Evolutionary conservation across 2,888 invertebrate species (phyloP), one percentile per base, ranked within the genome.

Genomic region (Sarcophaga variegata): DNA sequence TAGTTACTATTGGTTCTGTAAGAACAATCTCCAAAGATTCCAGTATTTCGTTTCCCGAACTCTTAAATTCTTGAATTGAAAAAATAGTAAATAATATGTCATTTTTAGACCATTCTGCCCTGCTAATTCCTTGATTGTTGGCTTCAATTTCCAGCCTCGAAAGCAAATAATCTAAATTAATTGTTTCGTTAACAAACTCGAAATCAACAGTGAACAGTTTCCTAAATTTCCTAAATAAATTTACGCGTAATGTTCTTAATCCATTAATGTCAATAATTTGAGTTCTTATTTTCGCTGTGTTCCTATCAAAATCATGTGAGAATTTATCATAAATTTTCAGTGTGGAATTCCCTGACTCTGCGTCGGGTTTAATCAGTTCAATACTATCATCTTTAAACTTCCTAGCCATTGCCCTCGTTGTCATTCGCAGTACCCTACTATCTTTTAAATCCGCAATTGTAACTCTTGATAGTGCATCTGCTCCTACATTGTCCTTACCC

Each of bases 361-460:
- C 14, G 14, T 2, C 10, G 2, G 60, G 20, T 60, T 4, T 17
- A n/a, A n/a, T 11, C 22, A 25, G 64, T 14, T 81, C 60, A 64
- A n/a, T 2, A 22, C 22, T 22, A 22, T 60, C 20, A 60, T 17
- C 20, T 8, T 60, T 12, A 14, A 60, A 25, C 17, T 37, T 59
- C 17, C 22, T 27, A 60, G 72, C 17, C 60, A 54, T 72, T 25
- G 60, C 25, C 14, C 25, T 20, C 17, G 60, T 60, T 72, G 72
- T 60, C 22, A 72, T 27, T 2, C 12, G 17, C 10, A 27, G 27
- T 22, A 72, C 49, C 11, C 12, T 70, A 17, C 17, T 74, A 64
- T 81, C 54, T 17, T 78, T 82, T 47, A 87, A 54, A 66, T 86
- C 86, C 17, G 45, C 49, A 64, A 76, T 45, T 45, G 63, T 12